Base-by-base conservation (phyloP, 1,140 invertebrate species). In the Neoseiulus cucumeris region DNA sequence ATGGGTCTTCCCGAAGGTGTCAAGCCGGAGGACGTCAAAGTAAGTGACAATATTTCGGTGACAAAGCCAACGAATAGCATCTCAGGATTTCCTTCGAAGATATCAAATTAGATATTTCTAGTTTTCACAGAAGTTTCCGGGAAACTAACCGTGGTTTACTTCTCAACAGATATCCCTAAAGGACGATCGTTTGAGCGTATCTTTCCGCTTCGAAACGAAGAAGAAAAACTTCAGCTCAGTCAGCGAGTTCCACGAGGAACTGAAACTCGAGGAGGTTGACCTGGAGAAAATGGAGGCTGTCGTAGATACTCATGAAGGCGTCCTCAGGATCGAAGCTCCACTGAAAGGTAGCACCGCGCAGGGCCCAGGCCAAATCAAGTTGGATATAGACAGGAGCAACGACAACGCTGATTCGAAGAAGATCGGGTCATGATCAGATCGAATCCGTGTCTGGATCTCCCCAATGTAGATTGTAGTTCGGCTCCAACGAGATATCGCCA, bases 1-100 rank as follows among this genome's bases (percentile, higher is more conserved):
- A 59, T 59, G 51, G 12, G 51, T 14, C 22, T 59, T n/a, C 51
- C 51, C 14, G 25, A 59, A 25, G 22, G 33, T 59, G 22, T 59
- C 1, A 59, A 59, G 51, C 51, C 51, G 22, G 51, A 59, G 22
- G 51, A 59, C 22, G 51, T 59, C 4, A 59, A 59, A 33, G 51
- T 59, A 59, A 25, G 33, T 39, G 33, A 4, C 33, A 9, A 39
- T 39, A 4, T 39, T 39, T 39, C 33, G 4, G 33, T n/a, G n/a
- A n/a, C n/a, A n/a, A n/a, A n/a, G n/a, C n/a, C n/a, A n/a, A n/a
- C n/a, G n/a, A n/a, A n/a, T n/a, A n/a, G n/a, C n/a, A n/a, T n/a
- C n/a, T n/a, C n/a, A n/a, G n/a, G n/a, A n/a, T n/a, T n/a, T n/a
- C n/a, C n/a, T n/a, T n/a, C n/a, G n/a, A n/a, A n/a, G n/a, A n/a